Base-by-base conservation (phyloP, 2,888 invertebrate species). In the Tenodera sinensis region DNA sequence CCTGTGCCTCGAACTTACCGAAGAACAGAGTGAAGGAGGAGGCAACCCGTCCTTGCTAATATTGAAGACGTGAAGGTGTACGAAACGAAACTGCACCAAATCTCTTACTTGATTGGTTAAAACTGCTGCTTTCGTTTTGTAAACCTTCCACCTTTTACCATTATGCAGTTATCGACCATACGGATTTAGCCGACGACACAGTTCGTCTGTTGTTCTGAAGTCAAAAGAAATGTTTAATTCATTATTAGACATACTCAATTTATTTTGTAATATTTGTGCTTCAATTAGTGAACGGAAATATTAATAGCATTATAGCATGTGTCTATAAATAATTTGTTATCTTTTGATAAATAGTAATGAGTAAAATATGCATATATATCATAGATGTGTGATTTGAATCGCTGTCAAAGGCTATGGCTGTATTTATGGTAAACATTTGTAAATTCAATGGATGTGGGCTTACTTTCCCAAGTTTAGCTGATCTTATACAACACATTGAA, bases 371-470 rank as follows among this genome's bases (percentile, higher is more conserved):
- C 54, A 20, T 20, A 6, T 25, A 71, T 71, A 6, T 4, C 20
- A 71, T 4, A 20, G 2, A 71, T 71, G 47, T 84, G 20, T 87
- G 27, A 85, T 88, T 84, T 85, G 34, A 89, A 25, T 85, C 27
- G 15, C 47, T 42, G 83, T 47, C 34, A 92, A 92, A 93, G 92
- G 94, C 93, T 94, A 97, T 97, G 97, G 97, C 97, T 94, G 97
- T 97, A 95, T 97, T 97, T 95, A 96, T 97, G 95, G 95, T 97
- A 94, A 97, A 98, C 95, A 96, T 96, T 94, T 97, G 97, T 95
- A 97, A 97, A 95, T 97, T 96, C 94, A 96, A 96, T 95, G 96
- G 96, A 94, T 98, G 97, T 95, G 97, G 96, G 92, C 95, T 97
- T 93, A 97, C 95, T 92, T 98, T 97, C 95, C 96, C 96, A 92